Evolutionary conservation across 2,797 vertebrate species (phyloP).

Genomic region (Octomys mimax): DNA sequence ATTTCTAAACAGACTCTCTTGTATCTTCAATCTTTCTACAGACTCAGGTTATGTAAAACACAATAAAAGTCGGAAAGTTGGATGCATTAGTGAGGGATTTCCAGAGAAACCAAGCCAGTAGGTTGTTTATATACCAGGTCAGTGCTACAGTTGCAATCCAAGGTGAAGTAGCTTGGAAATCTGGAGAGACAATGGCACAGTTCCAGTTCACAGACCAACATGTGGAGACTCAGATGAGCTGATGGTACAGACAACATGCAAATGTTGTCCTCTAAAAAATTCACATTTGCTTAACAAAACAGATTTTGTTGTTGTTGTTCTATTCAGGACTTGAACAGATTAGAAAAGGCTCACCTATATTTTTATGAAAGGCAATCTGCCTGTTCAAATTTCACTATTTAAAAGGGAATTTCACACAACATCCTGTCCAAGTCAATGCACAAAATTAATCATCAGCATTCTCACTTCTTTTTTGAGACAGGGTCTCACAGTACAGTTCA

Average conservation of each 20-base stretch:
- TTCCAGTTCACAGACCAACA: background rate
- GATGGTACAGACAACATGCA: background rate
- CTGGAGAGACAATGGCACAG: background rate
- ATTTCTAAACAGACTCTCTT: slow-evolving; percentile 8
- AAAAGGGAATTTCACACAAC: background rate
- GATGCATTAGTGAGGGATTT: background rate
- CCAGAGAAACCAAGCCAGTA: background rate
- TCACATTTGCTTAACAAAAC: background rate
- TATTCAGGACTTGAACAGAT: background rate
- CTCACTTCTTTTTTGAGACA: background rate
- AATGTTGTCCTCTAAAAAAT: background rate
- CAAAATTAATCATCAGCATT: background rate
- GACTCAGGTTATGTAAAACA: slow-evolving; percentile 4
- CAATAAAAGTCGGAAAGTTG: background rate
- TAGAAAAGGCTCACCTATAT: background rate
- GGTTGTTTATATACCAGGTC: background rate
- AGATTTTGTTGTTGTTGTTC: background rate
- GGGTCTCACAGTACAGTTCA: background rate
- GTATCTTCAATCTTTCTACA: background rate
- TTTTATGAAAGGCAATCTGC: background rate
- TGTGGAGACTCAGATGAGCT: background rate
- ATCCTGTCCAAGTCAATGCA: background rate
- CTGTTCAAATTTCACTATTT: background rate
- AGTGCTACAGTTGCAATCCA: background rate
- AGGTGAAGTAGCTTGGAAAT: background rate